A percentile compares a stretch with the other conserved stretches of the same genome.
Evolutionary conservation across 2,113 vertebrate genomes (phyloP).

Genomic region (Dicrurus megarhynchus): DNA sequence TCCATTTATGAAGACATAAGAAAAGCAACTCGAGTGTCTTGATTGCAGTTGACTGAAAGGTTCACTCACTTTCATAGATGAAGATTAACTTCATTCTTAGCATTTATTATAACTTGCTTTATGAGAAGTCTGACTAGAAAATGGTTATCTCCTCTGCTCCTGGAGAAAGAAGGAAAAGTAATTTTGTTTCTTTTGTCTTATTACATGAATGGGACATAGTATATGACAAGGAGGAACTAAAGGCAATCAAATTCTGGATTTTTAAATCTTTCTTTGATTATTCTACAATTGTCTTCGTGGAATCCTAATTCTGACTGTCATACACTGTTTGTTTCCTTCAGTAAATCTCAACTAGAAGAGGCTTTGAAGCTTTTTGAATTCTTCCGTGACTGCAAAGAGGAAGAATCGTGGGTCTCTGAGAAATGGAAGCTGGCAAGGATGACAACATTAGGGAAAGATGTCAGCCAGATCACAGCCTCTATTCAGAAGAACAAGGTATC

Average conservation of each 20-base stretch:
- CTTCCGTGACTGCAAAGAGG: constrained; percentile 82
- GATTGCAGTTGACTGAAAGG: not conserved
- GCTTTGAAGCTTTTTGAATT: constrained; percentile 80
- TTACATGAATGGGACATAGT: not conserved
- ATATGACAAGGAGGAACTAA: not conserved
- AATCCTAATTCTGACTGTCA: not conserved
- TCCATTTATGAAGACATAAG: not conserved
- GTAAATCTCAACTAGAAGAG: constrained; percentile 79
- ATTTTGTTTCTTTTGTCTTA: not conserved
- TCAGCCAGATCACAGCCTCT: constrained; percentile 75
- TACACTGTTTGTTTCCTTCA: not conserved
- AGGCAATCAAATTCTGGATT: not conserved
- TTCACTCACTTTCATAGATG: not conserved
- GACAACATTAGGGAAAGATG: constrained; percentile 70
- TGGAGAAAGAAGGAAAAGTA: not conserved
- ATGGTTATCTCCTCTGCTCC: not conserved
- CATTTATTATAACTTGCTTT: not conserved
- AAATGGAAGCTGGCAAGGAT: constrained; percentile 72
- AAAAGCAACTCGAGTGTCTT: not conserved
- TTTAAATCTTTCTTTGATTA: not conserved
- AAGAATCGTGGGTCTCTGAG: constrained; percentile 82
- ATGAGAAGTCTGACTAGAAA: not conserved
- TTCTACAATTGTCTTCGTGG: not conserved
- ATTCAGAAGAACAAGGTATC: constrained; percentile 86
- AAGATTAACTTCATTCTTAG: not conserved